Evolutionary conservation across 2,113 vertebrate species (phyloP).

Genomic region (Anseranas semipalmata): DNA sequence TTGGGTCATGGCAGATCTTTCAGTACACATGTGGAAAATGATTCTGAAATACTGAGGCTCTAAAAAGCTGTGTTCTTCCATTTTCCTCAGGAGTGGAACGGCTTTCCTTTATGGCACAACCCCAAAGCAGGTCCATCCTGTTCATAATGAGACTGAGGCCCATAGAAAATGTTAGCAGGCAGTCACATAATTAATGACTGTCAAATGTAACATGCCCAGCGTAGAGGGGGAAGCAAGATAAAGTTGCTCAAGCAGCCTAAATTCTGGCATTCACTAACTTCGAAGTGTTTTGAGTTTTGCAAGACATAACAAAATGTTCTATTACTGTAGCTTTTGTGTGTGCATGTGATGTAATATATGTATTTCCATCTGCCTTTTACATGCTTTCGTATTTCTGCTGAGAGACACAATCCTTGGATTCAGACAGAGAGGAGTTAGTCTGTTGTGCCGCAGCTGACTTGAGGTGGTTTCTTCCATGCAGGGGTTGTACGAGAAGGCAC

Average conservation of each 20-base stretch:
- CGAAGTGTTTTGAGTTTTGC: background rate
- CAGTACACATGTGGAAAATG: background rate
- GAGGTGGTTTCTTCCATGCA: conserved; percentile 38
- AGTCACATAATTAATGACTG: background rate
- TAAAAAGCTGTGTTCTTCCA: background rate
- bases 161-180: background rate
- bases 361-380: background rate
- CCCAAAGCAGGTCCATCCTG: background rate
- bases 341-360: background rate
- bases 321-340: background rate
- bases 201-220: background rate
- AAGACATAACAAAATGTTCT: background rate
- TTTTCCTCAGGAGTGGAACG: background rate
- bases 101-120: background rate
- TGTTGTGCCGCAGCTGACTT: background rate
- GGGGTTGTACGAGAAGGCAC: conserved; percentile 83
- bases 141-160: background rate
- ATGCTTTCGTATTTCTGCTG: background rate
- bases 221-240: background rate
- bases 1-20: background rate
- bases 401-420: background rate
- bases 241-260: background rate
- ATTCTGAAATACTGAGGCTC: background rate
- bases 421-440: background rate
- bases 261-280: background rate